A percentile compares a stretch with the other conserved stretches of the same genome.
Conservation (phyloP, 2,797 vertebrate species). For the Amblyopsis hoosieri region DNA sequence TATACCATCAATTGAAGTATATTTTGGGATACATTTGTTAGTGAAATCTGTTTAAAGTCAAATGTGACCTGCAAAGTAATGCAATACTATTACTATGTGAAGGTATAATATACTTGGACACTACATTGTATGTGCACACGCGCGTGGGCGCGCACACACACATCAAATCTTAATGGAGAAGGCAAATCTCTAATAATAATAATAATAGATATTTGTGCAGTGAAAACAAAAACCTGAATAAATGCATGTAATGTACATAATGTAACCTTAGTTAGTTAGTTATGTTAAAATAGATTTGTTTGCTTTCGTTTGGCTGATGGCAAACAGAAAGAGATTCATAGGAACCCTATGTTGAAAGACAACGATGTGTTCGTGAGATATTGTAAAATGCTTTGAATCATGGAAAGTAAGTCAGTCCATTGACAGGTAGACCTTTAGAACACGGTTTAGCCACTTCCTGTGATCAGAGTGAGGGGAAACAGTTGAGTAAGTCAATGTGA, state of each 20-base stretch:
- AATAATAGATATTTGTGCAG: background rate
- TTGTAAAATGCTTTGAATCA: conserved; percentile 31
- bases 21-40: background rate
- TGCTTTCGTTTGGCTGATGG: too few species aligned
- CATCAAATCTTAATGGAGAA: background rate
- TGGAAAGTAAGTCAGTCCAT: conserved; percentile 39
- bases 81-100: too few species aligned
- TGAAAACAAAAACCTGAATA: background rate
- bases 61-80: too few species aligned
- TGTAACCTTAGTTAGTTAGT: background rate
- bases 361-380: background rate
- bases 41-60: background rate
- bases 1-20: too few species aligned
- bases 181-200: too few species aligned
- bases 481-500: background rate
- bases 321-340: too few species aligned
- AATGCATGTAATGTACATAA: too few species aligned
- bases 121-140: background rate
- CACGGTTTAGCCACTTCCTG: conserved; percentile 70
- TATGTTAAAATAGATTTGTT: conserved; percentile 1
- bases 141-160: background rate
- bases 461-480: conserved; percentile 36
- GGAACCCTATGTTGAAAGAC: too few species aligned
- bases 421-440: conserved; percentile 13
- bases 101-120: too few species aligned